phyloP scores from a whole-genome alignment of 1,140 invertebrate genomes.

The Adoxophyes honmai region DNA sequence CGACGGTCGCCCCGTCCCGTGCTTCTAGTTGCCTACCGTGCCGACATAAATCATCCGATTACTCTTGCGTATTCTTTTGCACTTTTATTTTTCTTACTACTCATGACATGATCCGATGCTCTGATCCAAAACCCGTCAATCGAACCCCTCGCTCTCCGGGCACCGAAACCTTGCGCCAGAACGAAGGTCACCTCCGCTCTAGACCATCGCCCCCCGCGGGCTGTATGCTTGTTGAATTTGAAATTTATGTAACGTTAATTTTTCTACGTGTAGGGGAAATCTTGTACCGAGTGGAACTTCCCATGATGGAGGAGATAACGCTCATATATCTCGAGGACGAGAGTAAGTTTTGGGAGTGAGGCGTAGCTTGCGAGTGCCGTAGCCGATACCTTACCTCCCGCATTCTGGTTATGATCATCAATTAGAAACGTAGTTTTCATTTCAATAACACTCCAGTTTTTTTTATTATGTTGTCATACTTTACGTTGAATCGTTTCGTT shows the following conservation, averaged over 20 bases:
- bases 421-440: conserved; percentile 78
- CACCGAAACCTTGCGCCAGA: not conserved
- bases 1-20: conserved; percentile 46
- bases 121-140: not conserved
- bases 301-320: conserved; percentile 93
- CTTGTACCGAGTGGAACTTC: conserved; percentile 92
- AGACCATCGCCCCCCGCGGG: conserved; percentile 17
- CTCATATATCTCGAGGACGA: conserved; percentile 91
- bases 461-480: conserved; percentile 51
- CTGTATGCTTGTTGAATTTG: conserved; percentile 26
- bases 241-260: conserved; percentile 78
- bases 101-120: conserved; percentile 25
- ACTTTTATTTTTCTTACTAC: conserved; percentile 48
- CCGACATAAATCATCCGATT: conserved; percentile 37
- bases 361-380: conserved; percentile 78
- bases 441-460: conserved; percentile 76
- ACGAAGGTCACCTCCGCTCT: conserved; percentile 12
- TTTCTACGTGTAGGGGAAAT: conserved; percentile 88
- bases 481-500: conserved; percentile 61
- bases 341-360: conserved; percentile 78
- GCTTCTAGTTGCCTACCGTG: conserved; percentile 75
- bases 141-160: not conserved
- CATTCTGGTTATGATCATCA: conserved; percentile 79
- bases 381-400: conserved; percentile 77
- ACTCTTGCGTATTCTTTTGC: conserved; percentile 47